Evolutionary conservation across 53 echinoderm and acorn worm genomes (phyloP).

Genomic region (Crossaster papposus): DNA sequence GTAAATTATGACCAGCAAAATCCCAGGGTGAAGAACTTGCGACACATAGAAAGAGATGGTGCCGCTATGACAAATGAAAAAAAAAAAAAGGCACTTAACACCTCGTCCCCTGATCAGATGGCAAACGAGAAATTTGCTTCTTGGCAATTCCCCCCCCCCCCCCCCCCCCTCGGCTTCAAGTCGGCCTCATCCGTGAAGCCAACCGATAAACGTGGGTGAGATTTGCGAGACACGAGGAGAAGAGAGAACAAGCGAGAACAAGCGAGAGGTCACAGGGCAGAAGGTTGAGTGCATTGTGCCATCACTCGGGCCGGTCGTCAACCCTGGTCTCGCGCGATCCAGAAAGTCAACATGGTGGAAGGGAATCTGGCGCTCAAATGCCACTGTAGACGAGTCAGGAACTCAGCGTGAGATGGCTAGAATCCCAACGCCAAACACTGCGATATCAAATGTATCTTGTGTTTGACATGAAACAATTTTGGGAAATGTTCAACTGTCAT

Average conservation of each 20-base stretch:
- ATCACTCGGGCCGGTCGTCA: conserved; percentile 44
- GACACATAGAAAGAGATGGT: no score
- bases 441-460: background rate
- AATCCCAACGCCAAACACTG: background rate
- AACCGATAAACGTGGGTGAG: conserved; percentile 19
- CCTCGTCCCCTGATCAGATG: background rate
- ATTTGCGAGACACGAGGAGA: background rate
- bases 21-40: no score
- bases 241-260: background rate
- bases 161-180: background rate
- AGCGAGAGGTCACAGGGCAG: conserved; percentile 15
- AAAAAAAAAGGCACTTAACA: no score
- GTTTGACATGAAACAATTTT: background rate
- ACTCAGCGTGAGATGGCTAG: background rate
- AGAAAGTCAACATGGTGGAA: conserved; percentile 56
- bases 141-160: background rate
- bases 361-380: conserved; percentile 11
- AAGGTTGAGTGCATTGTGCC: conserved; percentile 48
- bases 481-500: background rate
- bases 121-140: background rate
- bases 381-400: conserved; percentile 28
- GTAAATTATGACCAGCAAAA: no score
- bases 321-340: conserved; percentile 36
- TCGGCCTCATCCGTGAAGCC: conserved; percentile 20
- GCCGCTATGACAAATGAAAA: no score